A percentile compares a stretch with the other conserved stretches of the same genome.
Evolutionary conservation across 2,888 invertebrate species (phyloP).

Genomic region (Melipona bicolor): DNA sequence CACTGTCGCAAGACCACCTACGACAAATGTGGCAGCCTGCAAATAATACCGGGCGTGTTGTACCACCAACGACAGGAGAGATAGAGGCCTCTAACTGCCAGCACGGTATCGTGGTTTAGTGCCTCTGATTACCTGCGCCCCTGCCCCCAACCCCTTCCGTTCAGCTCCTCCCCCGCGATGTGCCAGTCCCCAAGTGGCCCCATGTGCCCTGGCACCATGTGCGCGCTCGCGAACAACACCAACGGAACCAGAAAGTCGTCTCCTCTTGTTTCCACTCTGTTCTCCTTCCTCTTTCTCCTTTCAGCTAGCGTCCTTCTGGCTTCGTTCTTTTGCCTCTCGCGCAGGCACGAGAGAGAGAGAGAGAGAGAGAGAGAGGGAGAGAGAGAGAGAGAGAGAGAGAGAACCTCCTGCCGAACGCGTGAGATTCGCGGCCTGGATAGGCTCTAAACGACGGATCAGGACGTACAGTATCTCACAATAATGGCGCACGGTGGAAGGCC

Average conservation of each 20-base stretch:
- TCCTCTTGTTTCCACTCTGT: not conserved
- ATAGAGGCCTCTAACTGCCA: conserved; percentile 79
- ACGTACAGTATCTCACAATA: conserved; percentile 72
- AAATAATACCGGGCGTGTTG: conserved; percentile 79
- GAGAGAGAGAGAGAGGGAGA: conserved; percentile 15
- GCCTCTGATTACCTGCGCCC: conserved; percentile 79
- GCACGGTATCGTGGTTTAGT: conserved; percentile 82
- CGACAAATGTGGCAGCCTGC: conserved; percentile 82
- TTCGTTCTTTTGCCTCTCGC: conserved; percentile 5
- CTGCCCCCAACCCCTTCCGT: conserved; percentile 13
- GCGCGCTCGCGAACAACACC: conserved; percentile 9
- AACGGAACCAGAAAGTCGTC: not conserved
- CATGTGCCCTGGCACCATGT: conserved; percentile 9
- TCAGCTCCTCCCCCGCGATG: conserved; percentile 52
- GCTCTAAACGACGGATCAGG: conserved; percentile 72
- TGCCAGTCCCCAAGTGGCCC: conserved; percentile 29
- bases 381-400: conserved; percentile 32
- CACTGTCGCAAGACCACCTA: conserved; percentile 80
- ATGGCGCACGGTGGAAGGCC: conserved; percentile 70
- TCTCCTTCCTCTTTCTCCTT: not conserved
- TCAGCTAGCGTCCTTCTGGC: not conserved
- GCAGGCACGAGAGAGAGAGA: not conserved
- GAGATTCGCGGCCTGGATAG: conserved; percentile 69
- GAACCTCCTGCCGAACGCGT: conserved; percentile 59
- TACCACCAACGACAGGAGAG: conserved; percentile 77